A percentile compares a stretch with the other conserved stretches of the same genome.
Conservation (phyloP, 2,113 vertebrate genomes). For the Periophthalmodon schlosseri region DNA sequence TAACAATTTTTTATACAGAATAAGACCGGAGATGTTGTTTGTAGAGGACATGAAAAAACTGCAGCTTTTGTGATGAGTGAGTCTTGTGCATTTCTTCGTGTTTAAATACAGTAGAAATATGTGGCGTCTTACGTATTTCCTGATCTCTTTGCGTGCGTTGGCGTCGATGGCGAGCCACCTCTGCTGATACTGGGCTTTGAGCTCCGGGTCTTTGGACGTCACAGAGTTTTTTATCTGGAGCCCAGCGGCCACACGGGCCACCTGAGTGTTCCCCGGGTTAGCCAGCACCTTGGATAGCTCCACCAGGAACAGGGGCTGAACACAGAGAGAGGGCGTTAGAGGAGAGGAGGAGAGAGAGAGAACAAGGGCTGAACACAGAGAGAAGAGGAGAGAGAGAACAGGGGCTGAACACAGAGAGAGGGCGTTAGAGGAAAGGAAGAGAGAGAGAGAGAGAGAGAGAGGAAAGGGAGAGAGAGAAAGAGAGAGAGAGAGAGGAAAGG, state of each 20-base stretch:
- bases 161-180: slow-evolving; percentile 96
- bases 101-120: too few relatives aligned
- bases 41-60: too few relatives aligned
- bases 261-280: slow-evolving; percentile 97
- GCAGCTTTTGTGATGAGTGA: too few relatives aligned
- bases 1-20: too few relatives aligned
- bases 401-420: neutral
- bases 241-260: slow-evolving; percentile 93
- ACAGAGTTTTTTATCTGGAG: slow-evolving; percentile 98
- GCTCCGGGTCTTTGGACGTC: slow-evolving; percentile 96
- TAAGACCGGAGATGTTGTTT: too few relatives aligned
- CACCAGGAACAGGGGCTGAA: slow-evolving; percentile 94
- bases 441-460: neutral
- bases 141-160: slow-evolving; percentile 92
- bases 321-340: too few relatives aligned
- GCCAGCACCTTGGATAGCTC: slow-evolving; percentile 96
- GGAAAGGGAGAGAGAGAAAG: neutral
- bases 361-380: neutral
- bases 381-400: neutral
- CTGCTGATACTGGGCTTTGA: slow-evolving; percentile 95
- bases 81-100: too few relatives aligned
- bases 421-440: neutral
- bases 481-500: neutral
- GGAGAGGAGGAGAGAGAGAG: too few relatives aligned
- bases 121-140: slow-evolving; percentile 87